phyloP scores from a whole-genome alignment of 2,797 vertebrate genomes.

The Tiaroga cobitis region DNA sequence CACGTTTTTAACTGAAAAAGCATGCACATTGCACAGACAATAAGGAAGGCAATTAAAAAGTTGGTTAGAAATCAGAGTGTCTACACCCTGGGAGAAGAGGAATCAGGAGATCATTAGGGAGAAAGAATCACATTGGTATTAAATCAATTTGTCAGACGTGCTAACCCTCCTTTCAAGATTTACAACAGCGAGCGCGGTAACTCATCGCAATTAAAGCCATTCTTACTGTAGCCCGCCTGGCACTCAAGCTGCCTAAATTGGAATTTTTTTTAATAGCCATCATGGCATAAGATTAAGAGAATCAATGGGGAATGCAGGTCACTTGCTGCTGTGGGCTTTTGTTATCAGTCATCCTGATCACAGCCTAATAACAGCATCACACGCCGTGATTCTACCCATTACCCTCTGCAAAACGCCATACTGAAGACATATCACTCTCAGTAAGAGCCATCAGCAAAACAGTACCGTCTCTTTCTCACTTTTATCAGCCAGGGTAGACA shows the following conservation, averaged over 20 bases:
- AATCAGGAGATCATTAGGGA: conserved; percentile 71
- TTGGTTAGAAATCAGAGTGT: conserved; percentile 62
- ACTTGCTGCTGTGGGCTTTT: conserved; percentile 71
- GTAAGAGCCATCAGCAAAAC: conserved; percentile 53
- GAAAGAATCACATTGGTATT: conserved; percentile 78
- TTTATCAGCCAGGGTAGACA: conserved; percentile 49
- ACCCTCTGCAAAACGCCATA: conserved; percentile 59
- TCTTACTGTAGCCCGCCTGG: conserved; percentile 68
- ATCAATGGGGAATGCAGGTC: conserved; percentile 77
- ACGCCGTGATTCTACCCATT: conserved; percentile 64
- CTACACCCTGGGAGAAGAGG: conserved; percentile 68
- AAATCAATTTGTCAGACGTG: conserved; percentile 83
- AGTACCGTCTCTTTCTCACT: conserved; percentile 1
- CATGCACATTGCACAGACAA: conserved; percentile 66
- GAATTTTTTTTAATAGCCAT: conserved; percentile 75
- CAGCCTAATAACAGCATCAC: conserved; percentile 73
- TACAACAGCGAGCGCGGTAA: conserved; percentile 77
- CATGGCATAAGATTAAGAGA: conserved; percentile 72
- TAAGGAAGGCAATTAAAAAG: conserved; percentile 50
- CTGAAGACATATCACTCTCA: conserved; percentile 3
- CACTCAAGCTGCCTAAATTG: conserved; percentile 75
- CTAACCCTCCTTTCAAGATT: conserved; percentile 73
- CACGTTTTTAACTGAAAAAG: neutral
- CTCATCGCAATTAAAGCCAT: conserved; percentile 79
- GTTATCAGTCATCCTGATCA: conserved; percentile 73